Conservation (phyloP, 2,797 vertebrate genomes). For the Epinephelus malabaricus region DNA sequence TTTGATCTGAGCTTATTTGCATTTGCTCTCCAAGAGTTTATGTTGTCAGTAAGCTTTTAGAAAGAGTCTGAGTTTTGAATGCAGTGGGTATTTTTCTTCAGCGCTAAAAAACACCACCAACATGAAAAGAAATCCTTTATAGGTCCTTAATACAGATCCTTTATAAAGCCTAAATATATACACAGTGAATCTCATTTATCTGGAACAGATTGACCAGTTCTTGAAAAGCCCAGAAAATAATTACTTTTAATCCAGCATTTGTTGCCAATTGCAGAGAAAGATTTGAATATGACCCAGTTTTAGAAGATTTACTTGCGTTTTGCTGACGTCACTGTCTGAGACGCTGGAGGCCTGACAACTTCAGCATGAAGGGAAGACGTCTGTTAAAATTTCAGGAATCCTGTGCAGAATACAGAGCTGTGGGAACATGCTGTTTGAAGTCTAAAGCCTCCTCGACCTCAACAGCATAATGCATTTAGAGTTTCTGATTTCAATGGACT, state of each 20-base stretch:
- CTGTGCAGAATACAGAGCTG: conserved; percentile 41
- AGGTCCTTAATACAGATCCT: neutral
- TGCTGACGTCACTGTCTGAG: conserved; percentile 70
- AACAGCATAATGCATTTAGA: conserved; percentile 19
- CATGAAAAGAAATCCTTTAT: conserved; percentile 21
- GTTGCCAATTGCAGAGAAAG: conserved; percentile 61
- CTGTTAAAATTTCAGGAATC: conserved; percentile 47
- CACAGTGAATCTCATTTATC: conserved; percentile 16
- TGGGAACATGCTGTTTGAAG: conserved; percentile 54
- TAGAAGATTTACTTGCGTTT: conserved; percentile 67
- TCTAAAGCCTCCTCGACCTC: conserved; percentile 29
- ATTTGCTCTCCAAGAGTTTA: conserved; percentile 17
- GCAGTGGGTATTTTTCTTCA: conserved; percentile 7
- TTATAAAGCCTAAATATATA: conserved; percentile 4
- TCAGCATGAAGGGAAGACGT: conserved; percentile 52
- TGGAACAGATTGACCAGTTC: conserved; percentile 28
- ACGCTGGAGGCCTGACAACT: conserved; percentile 63
- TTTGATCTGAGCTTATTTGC: conserved; percentile 13
- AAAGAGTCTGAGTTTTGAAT: conserved; percentile 1
- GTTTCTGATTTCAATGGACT: conserved; percentile 11
- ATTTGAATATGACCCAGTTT: conserved; percentile 83
- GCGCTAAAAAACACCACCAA: conserved; percentile 11
- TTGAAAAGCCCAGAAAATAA: conserved; percentile 38
- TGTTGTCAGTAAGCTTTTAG: conserved; percentile 11
- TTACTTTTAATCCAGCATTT: conserved; percentile 57